Base-by-base conservation (phyloP, 2,113 vertebrate species). In the Pelvicachromis taeniatus region DNA sequence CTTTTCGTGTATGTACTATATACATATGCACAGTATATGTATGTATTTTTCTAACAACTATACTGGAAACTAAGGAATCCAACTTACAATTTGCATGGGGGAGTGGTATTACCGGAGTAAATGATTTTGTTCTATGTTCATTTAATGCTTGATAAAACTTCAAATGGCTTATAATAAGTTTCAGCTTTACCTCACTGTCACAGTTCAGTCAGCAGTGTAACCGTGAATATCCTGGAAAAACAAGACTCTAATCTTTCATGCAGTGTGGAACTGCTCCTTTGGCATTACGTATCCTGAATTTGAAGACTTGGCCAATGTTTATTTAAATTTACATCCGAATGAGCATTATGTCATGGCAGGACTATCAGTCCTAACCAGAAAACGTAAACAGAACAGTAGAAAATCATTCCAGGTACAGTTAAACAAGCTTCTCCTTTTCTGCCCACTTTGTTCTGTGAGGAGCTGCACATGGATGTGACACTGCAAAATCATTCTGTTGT, bases 321-420 rank as follows among this genome's bases (percentile, higher is more conserved):
- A 55, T 84, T 78, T 85, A 54, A 89, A 90, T 90, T 84, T 89
- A 85, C 77, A 87, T 89, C 13, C 58, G 75, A 88, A 85, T 87
- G 63, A 91, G 79, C 70, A 86, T 85, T 48, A 70, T 82, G 68
- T 17, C 35, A 65, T 38, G 13, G 17, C 53, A 89, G 26, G 52
- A 33, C 53, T 75, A 68, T 85, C 85, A 68, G 19, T 45, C 16
- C 77, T 63, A 75, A 87, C 59, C 80, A 87, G 78, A 82, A 48
- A 38, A 63, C 35, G 4, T 35, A 56, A 31, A 48, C 52, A 82
- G 45, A 84, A 73, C 29, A 31, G 40, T 40, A 55, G 61, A 53
- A 86, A 78, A 40, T 82, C 12, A 77, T 77, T 48, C 12, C 63
- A 75, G 14, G 45, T 85, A 21, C 33, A 50, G 38, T 85, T 40